phyloP scores from a whole-genome alignment of 2,888 invertebrate genomes.

The Dorcus hopei region DNA sequence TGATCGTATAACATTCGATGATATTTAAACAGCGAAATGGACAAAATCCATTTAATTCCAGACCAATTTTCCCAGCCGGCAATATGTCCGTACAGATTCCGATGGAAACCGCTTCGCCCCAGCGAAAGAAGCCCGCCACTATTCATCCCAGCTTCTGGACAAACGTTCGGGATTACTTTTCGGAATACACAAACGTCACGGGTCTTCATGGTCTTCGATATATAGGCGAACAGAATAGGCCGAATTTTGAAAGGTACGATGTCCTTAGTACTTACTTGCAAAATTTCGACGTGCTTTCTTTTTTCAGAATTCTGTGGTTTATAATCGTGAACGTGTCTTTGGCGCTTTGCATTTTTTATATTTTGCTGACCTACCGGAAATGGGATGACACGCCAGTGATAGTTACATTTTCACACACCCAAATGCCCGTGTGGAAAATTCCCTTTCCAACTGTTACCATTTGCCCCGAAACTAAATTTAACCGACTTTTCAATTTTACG shows the following conservation, averaged over 20 bases:
- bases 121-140: too few relatives aligned
- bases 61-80: too few relatives aligned
- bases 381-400: constrained; percentile 72
- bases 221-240: constrained; percentile 44
- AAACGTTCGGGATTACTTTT: constrained; percentile 25
- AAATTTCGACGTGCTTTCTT: too few relatives aligned
- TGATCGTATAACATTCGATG: too few relatives aligned
- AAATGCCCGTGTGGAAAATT: constrained; percentile 64
- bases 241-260: constrained; percentile 44
- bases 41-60: too few relatives aligned
- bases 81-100: too few relatives aligned
- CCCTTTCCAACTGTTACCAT: constrained; percentile 43
- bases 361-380: constrained; percentile 65
- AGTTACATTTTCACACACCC: constrained; percentile 68
- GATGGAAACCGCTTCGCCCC: too few relatives aligned
- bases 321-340: constrained; percentile 61
- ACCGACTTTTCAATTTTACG: too few relatives aligned
- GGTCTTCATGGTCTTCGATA: constrained; percentile 47
- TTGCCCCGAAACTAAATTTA: constrained; percentile 26
- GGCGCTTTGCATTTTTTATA: constrained; percentile 58
- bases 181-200: constrained; percentile 41
- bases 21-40: too few relatives aligned
- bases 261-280: constrained; percentile 30
- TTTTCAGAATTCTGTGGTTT: constrained; percentile 50
- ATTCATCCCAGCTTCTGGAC: too few relatives aligned